Base-by-base conservation (phyloP, 2,888 invertebrate species). In the Sycophila texana region DNA sequence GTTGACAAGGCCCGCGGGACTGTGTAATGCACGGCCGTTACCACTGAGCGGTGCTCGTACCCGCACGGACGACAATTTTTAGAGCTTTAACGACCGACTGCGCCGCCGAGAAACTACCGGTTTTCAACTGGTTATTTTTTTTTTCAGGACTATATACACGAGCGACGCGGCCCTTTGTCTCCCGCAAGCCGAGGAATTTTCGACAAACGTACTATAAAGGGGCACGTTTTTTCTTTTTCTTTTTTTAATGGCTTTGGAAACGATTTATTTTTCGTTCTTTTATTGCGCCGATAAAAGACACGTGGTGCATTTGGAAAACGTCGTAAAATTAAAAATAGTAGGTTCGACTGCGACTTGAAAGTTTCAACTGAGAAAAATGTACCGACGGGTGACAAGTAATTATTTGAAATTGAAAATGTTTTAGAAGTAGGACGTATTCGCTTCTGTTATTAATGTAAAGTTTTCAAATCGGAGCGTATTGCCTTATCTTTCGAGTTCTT, bases 31-130 rank as follows among this genome's bases (percentile, higher is more conserved):
- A 5, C 74, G 63, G 49, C 53, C 22, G 47, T 74, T 53, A 55
- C 71, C 51, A n/a, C 14, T 2, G 53, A 1, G 16, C 14, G 26
- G 26, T 16, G n/a, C 53, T 53, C 22, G 57, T 20, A n/a, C 58
- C 26, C 49, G 58, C n/a, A n/a, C 18, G 60, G 30, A 72, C n/a
- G 39, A 55, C 74, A 58, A 49, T 67, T 74, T 66, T 74, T 55
- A 16, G 22, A 74, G 66, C 47, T 47, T 65, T 22, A 58, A 74
- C 39, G 4, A 18, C 0, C 39, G 16, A 4, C 12, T 26, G 49
- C 18, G 26, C 1, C 47, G 63, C 18, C 47, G 18, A 20, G 66
- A 66, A 74, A 74, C 65, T 74, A 74, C 66, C 74, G 74, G 65
- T 74, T 74, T 65, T 53, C 3, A 26, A 22, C 20, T 30, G 47